Conservation (phyloP, 2,113 vertebrate species). For the Phoxinus phoxinus region DNA sequence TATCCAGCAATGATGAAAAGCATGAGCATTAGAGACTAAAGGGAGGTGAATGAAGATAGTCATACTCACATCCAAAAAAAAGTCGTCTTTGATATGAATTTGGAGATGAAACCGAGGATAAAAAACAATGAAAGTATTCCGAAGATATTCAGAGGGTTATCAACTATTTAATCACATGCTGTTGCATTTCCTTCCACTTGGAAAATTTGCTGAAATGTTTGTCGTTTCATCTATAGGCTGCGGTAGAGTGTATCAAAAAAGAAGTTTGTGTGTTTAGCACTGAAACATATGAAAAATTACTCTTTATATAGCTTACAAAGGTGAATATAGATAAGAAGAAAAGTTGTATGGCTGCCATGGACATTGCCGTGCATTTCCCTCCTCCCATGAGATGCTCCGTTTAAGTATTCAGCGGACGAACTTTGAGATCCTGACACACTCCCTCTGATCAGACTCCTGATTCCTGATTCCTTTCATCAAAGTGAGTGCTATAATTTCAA, state of each 20-base stretch:
- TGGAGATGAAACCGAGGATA: neutral
- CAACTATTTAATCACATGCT: neutral
- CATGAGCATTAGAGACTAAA: slow-evolving; percentile 61
- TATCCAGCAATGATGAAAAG: slow-evolving; percentile 36
- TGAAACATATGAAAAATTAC: neutral
- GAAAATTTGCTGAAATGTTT: neutral
- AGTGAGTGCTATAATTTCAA: slow-evolving; percentile 51
- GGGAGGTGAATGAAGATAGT: slow-evolving; percentile 68
- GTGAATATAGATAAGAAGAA: neutral
- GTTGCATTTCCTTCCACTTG: neutral
- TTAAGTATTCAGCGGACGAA: slow-evolving; percentile 36
- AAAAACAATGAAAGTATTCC: neutral
- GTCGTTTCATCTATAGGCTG: neutral
- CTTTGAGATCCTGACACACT: slow-evolving; percentile 48
- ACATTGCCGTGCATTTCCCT: slow-evolving; percentile 34
- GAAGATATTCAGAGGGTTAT: slow-evolving; percentile 1
- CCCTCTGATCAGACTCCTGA: slow-evolving; percentile 18
- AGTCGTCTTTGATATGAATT: neutral
- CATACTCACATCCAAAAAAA: slow-evolving; percentile 42
- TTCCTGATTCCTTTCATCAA: slow-evolving; percentile 51
- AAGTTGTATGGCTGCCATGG: neutral
- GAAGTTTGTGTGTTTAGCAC: neutral
- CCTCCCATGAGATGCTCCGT: slow-evolving; percentile 6
- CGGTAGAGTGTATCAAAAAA: neutral
- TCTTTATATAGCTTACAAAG: neutral